A percentile compares a stretch with the other conserved stretches of the same genome.
phyloP scores from a whole-genome alignment of 2,888 invertebrate species.

The Eilema griseolum region DNA sequence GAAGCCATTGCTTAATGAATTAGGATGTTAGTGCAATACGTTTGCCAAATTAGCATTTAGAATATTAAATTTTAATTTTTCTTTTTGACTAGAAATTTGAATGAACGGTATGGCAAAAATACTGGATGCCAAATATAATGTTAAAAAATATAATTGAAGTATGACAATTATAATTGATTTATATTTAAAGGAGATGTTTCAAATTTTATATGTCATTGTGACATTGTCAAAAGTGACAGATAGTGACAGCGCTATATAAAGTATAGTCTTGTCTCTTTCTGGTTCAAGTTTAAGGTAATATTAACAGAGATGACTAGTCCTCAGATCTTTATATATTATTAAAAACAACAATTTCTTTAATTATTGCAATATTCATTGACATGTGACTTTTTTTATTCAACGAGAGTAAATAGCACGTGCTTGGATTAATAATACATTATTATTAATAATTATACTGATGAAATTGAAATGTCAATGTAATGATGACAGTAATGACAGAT shows the following conservation, averaged over 20 bases:
- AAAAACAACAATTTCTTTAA: not conserved
- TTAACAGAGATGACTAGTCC: not conserved
- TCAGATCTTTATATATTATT: not conserved
- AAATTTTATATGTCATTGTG: not conserved
- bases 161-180: too few species aligned
- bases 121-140: not conserved
- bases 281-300: not conserved
- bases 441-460: not conserved
- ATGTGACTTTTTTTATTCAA: not conserved
- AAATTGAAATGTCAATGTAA: not conserved
- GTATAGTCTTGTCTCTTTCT: not conserved
- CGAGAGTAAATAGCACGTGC: not conserved
- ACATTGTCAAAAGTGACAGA: not conserved
- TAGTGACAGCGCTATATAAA: not conserved
- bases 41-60: slow-evolving; percentile 69
- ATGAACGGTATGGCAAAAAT: slow-evolving; percentile 7
- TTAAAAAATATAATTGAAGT: too few species aligned
- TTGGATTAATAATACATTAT: not conserved
- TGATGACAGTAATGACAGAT: not conserved
- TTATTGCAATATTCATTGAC: not conserved
- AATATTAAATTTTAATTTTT: slow-evolving; percentile 19
- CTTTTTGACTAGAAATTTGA: not conserved
- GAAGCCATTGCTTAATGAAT: slow-evolving; percentile 54
- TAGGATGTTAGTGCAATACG: slow-evolving; percentile 70
- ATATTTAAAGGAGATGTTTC: not conserved